Conservation (phyloP, 2,113 vertebrate species). For the Ceyx margarethae region DNA sequence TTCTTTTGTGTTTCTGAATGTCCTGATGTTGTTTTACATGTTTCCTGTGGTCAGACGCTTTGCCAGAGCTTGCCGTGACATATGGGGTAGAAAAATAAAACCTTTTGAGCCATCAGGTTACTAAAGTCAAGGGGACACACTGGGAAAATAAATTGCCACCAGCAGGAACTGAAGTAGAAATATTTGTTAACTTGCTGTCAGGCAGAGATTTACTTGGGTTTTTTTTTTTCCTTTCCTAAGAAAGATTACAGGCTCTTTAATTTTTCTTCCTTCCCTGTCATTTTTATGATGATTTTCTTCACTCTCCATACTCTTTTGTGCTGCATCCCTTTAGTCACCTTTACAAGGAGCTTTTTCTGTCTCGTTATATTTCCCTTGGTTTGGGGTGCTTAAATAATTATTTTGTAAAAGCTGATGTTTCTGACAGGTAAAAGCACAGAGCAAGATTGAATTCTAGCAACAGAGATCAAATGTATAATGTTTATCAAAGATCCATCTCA, state of each 20-base stretch:
- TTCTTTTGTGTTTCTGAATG: neutral
- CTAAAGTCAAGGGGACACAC: constrained; percentile 6
- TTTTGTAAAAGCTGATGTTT: neutral
- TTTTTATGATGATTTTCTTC: neutral
- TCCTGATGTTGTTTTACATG: neutral
- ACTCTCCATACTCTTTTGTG: neutral
- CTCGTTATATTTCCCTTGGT: neutral
- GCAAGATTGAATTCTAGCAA: neutral
- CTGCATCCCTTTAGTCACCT: neutral
- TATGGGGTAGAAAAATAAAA: neutral
- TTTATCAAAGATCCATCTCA: neutral
- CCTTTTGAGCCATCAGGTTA: constrained; percentile 12
- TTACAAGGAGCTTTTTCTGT: neutral
- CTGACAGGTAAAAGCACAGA: neutral
- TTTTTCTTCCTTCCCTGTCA: neutral
- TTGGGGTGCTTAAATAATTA: neutral
- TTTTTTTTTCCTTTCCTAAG: neutral
- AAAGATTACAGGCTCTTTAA: neutral
- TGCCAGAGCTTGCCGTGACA: constrained; percentile 11
- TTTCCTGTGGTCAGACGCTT: constrained; percentile 26
- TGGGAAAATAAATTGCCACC: constrained; percentile 45
- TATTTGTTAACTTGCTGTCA: constrained; percentile 42
- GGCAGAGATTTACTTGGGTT: neutral
- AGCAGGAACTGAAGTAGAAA: constrained; percentile 26
- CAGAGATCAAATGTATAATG: neutral